A percentile compares a stretch with the other conserved stretches of the same genome.
Conservation (phyloP, 2,797 vertebrate genomes). For the Sus cebifrons region DNA sequence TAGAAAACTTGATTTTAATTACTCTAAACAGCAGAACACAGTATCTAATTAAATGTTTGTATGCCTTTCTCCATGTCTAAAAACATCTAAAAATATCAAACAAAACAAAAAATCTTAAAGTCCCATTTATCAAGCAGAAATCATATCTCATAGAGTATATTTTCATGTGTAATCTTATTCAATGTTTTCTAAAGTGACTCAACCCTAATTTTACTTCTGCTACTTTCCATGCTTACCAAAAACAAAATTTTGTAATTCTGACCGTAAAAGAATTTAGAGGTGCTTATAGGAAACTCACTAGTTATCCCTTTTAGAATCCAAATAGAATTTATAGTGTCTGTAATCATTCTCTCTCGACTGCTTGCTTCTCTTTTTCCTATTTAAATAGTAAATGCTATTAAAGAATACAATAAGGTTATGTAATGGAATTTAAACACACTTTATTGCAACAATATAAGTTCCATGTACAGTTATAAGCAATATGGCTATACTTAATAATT, state of each 20-base stretch:
- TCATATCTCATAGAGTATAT: slow-evolving; percentile 65
- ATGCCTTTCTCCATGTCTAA: not conserved
- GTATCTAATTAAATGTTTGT: slow-evolving; percentile 70
- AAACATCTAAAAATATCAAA: slow-evolving; percentile 80
- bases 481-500: slow-evolving; percentile 89
- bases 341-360: slow-evolving; percentile 66
- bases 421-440: slow-evolving; percentile 89
- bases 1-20: not conserved
- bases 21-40: not conserved
- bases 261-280: slow-evolving; percentile 69
- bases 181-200: slow-evolving; percentile 72
- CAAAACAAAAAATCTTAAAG: slow-evolving; percentile 82
- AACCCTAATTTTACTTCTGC: slow-evolving; percentile 41
- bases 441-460: slow-evolving; percentile 90
- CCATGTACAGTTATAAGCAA: slow-evolving; percentile 87
- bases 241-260: not conserved
- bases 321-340: slow-evolving; percentile 72
- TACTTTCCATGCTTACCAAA: slow-evolving; percentile 49
- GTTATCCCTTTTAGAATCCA: slow-evolving; percentile 67
- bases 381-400: slow-evolving; percentile 87
- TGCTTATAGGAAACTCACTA: slow-evolving; percentile 70
- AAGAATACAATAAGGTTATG: slow-evolving; percentile 87
- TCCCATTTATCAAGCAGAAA: slow-evolving; percentile 80
- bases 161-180: slow-evolving; percentile 67
- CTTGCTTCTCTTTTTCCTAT: slow-evolving; percentile 78